Conservation (phyloP, 2,797 vertebrate genomes). For the Alfaro cultratus region DNA sequence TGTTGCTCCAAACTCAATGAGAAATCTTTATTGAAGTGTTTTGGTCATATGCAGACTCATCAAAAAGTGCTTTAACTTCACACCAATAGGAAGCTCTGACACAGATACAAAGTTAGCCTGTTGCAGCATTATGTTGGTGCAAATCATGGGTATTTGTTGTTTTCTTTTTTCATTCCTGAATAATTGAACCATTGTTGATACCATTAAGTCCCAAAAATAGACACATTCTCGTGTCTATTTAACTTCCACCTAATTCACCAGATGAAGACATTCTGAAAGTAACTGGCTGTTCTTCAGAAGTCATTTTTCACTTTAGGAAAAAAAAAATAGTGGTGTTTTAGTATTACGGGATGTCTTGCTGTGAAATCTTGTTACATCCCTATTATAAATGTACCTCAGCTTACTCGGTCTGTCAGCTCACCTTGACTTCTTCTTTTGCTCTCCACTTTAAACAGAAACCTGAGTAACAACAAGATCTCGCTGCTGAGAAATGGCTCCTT, state of each 20-base stretch:
- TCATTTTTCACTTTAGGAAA: neutral
- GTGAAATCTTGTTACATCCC: neutral
- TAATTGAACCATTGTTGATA: neutral
- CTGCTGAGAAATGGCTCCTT: constrained; percentile 86
- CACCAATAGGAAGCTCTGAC: neutral
- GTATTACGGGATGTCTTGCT: neutral
- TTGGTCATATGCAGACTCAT: neutral
- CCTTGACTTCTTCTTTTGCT: constrained; percentile 38
- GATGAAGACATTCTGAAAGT: neutral
- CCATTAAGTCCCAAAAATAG: neutral
- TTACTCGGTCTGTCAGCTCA: constrained; percentile 31
- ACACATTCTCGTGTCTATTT: neutral
- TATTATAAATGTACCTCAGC: constrained; percentile 12
- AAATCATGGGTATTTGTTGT: neutral
- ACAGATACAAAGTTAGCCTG: neutral
- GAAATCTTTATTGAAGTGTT: neutral
- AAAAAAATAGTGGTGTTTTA: neutral
- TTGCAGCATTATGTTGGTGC: neutral
- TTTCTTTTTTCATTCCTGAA: neutral
- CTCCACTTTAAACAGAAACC: constrained; percentile 79
- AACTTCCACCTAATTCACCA: neutral
- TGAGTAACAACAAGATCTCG: constrained; percentile 90
- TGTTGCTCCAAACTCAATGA: neutral
- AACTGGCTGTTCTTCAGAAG: neutral
- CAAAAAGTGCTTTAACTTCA: neutral